Conservation (phyloP, 2,888 invertebrate species). For the Cephonodes hylas region DNA sequence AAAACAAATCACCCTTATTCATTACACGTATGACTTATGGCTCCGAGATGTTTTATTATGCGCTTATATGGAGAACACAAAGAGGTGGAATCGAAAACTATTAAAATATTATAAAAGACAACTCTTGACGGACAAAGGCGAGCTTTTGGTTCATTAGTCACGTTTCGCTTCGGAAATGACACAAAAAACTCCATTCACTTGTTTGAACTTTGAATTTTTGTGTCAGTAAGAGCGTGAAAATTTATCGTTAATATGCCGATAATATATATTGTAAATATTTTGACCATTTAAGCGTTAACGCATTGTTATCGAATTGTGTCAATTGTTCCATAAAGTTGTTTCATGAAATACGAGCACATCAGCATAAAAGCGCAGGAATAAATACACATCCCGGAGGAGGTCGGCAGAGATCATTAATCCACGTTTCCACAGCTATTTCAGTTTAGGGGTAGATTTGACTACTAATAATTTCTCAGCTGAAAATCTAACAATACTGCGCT, state of each 20-base stretch:
- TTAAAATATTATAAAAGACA: slow-evolving; percentile 52
- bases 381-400: too few relatives aligned
- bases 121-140: slow-evolving; percentile 50
- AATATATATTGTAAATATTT: slow-evolving; percentile 2
- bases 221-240: slow-evolving; percentile 44
- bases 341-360: too few relatives aligned
- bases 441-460: too few relatives aligned
- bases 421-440: too few relatives aligned
- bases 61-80: slow-evolving; percentile 68
- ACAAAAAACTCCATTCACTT: slow-evolving; percentile 23
- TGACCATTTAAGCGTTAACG: neutral
- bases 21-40: slow-evolving; percentile 80
- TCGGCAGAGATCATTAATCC: too few relatives aligned
- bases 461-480: too few relatives aligned
- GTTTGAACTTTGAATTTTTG: slow-evolving; percentile 35
- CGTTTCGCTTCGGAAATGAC: slow-evolving; percentile 42
- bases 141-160: slow-evolving; percentile 71
- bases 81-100: slow-evolving; percentile 50
- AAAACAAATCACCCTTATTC: slow-evolving; percentile 82
- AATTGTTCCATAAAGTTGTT: neutral
- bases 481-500: too few relatives aligned
- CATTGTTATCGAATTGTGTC: neutral
- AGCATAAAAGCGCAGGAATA: too few relatives aligned
- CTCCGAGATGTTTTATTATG: slow-evolving; percentile 69
- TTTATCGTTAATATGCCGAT: neutral